phyloP scores from a whole-genome alignment of 2,888 invertebrate species.

The Bombylius major region DNA sequence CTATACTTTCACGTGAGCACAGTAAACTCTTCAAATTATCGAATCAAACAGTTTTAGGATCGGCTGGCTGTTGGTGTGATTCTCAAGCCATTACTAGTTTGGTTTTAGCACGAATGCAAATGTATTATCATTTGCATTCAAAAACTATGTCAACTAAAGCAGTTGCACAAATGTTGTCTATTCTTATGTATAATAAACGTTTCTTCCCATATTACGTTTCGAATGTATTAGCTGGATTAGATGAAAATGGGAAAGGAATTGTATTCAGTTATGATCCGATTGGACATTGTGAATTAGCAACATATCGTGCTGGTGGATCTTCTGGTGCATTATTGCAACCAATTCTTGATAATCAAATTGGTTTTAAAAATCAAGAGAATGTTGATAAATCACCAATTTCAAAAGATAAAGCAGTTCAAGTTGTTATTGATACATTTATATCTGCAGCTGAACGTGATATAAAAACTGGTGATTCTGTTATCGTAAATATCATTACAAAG shows the following conservation, averaged over 20 bases:
- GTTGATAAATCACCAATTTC: conserved; percentile 47
- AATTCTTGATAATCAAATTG: conserved; percentile 91
- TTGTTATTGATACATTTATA: conserved; percentile 92
- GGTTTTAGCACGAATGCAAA: conserved; percentile 77
- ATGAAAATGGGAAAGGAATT: conserved; percentile 84
- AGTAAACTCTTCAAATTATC: conserved; percentile 78
- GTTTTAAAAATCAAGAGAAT: conserved; percentile 66
- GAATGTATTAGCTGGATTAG: conserved; percentile 87
- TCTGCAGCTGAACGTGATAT: conserved; percentile 97
- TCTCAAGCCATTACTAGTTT: conserved; percentile 79
- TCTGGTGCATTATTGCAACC: conserved; percentile 86
- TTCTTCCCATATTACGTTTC: conserved; percentile 98
- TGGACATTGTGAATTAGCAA: conserved; percentile 80
- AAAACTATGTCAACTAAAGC: conserved; percentile 86
- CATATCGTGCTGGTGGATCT: conserved; percentile 81
- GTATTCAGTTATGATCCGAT: conserved; percentile 97
- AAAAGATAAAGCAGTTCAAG: conserved; percentile 66
- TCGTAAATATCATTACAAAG: conserved; percentile 76
- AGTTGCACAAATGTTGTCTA: conserved; percentile 90
- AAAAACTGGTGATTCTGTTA: conserved; percentile 86
- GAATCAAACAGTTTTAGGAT: conserved; percentile 75
- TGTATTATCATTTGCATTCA: conserved; percentile 90
- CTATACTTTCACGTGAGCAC: conserved; percentile 79
- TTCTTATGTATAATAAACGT: conserved; percentile 87
- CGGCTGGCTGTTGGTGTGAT: conserved; percentile 97